Conservation (phyloP, 2,888 invertebrate genomes). For the Habrosyne pyritoides region DNA sequence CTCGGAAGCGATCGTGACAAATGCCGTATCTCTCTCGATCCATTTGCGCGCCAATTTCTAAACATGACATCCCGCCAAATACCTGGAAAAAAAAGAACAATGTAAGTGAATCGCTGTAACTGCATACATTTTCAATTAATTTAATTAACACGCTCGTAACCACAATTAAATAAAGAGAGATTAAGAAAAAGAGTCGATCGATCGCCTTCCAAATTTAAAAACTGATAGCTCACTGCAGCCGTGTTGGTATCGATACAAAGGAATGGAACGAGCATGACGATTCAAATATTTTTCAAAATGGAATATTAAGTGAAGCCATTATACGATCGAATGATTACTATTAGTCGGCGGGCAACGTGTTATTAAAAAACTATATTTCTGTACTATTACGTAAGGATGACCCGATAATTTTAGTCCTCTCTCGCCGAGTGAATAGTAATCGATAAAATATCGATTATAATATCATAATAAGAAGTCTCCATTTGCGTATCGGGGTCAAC, state of each 20-base stretch:
- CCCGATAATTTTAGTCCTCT: slow-evolving; percentile 20
- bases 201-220: slow-evolving; percentile 79
- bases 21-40: slow-evolving; percentile 37
- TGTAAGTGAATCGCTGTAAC: slow-evolving; percentile 11
- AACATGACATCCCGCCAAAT: slow-evolving; percentile 46
- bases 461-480: slow-evolving; percentile 54
- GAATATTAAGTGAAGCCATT: slow-evolving; percentile 82
- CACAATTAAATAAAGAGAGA: slow-evolving; percentile 47
- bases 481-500: slow-evolving; percentile 73
- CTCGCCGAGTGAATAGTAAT: slow-evolving; percentile 14
- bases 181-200: slow-evolving; percentile 61
- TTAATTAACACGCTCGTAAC: slow-evolving; percentile 49
- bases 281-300: slow-evolving; percentile 82
- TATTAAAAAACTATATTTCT: slow-evolving; percentile 65
- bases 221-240: slow-evolving; percentile 70
- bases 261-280: slow-evolving; percentile 80
- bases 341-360: slow-evolving; percentile 60
- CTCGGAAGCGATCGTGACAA: slow-evolving; percentile 56
- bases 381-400: slow-evolving; percentile 16
- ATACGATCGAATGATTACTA: slow-evolving; percentile 75
- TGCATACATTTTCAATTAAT: slow-evolving; percentile 30
- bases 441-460: slow-evolving; percentile 48
- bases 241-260: slow-evolving; percentile 69
- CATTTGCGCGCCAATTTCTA: slow-evolving; percentile 46
- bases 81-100: slow-evolving; percentile 62